Evolutionary conservation across 2,113 vertebrate species (phyloP).

Genomic region (Sinocyclocheilus anshuiensis): DNA sequence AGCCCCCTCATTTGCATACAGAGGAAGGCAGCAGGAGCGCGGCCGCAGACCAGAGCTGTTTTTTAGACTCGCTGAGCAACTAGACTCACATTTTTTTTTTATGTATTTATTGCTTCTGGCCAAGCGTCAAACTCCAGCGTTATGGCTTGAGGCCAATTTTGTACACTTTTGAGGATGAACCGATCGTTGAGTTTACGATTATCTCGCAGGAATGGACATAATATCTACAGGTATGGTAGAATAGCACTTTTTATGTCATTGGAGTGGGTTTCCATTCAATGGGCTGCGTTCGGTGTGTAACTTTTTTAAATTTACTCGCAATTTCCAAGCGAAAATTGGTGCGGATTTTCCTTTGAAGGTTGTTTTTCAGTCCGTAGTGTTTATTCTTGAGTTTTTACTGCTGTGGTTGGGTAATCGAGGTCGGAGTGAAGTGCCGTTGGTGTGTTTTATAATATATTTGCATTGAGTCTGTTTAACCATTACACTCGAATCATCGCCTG

Average conservation of each 20-base stretch:
- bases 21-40: background rate
- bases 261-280: no score
- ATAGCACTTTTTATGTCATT: background rate
- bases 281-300: background rate
- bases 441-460: background rate
- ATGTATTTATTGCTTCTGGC: background rate
- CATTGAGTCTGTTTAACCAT: background rate
- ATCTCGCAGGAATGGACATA: slow-evolving; percentile 61
- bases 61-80: no score
- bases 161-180: slow-evolving; percentile 57
- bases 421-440: background rate
- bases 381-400: background rate
- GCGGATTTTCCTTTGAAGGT: background rate
- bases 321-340: background rate
- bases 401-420: background rate
- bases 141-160: slow-evolving; percentile 48
- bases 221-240: slow-evolving; percentile 66
- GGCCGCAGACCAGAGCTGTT: background rate
- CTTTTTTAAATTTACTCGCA: background rate
- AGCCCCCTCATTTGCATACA: slow-evolving; percentile 64
- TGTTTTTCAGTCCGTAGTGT: background rate
- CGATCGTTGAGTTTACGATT: slow-evolving; percentile 75
- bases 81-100: background rate
- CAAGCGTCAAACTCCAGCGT: background rate
- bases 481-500: background rate